These are phyloP conservation scores for Temnothorax nylanderi DNA, from an alignment of 1,140 invertebrate species.

Conservation along the genomic window DNA sequence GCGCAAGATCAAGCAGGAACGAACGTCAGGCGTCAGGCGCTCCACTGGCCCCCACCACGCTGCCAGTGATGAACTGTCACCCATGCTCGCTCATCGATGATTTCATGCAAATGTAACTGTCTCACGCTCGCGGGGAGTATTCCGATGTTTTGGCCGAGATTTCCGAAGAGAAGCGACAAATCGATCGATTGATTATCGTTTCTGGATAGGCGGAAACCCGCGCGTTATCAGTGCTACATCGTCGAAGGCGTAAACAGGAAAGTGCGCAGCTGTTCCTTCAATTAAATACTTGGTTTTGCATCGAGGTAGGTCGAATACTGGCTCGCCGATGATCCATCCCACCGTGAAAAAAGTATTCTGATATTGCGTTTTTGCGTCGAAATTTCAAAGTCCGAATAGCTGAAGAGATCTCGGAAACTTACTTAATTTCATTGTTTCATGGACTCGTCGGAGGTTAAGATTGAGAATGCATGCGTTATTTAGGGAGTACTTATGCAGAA, in stretches of 20 bases:
- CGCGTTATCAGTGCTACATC: neutral
- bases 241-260: neutral
- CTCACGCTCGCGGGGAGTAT: neutral
- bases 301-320: conserved; percentile 39
- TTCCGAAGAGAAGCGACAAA: neutral
- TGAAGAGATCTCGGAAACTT: neutral
- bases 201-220: neutral
- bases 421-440: neutral
- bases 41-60: neutral
- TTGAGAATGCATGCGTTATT: neutral
- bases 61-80: conserved; percentile 9
- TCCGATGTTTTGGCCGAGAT: conserved; percentile 22
- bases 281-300: neutral
- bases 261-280: neutral
- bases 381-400: neutral
- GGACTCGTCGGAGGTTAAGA: conserved; percentile 47
- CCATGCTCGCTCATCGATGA: neutral
- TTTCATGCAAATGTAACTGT: conserved; percentile 12
- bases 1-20: neutral
- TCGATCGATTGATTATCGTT: conserved; percentile 16
- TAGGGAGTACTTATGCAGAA: neutral
- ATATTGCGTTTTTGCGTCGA: neutral
- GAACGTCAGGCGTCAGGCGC: neutral
- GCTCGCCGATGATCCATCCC: neutral
- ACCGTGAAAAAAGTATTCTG: neutral